Conservation (phyloP, 2,888 invertebrate species). For the Sarcophaga caerulescens region DNA sequence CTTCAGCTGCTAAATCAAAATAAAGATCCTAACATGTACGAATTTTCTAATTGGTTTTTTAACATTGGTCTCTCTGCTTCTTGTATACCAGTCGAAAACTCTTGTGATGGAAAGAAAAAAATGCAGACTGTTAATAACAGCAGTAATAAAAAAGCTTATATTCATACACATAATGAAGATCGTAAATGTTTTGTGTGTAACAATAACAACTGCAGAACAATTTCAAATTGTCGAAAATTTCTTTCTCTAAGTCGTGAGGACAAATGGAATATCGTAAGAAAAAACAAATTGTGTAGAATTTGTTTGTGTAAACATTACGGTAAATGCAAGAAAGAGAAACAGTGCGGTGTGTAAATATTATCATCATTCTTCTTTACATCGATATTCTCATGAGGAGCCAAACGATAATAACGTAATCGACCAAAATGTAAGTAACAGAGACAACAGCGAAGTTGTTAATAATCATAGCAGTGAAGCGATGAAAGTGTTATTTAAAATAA, state of each 20-base stretch:
- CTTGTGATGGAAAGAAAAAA: background rate
- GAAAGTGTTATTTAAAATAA: slow-evolving; percentile 40
- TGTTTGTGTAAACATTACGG: slow-evolving; percentile 31
- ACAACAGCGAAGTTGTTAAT: background rate
- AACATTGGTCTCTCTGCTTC: slow-evolving; percentile 19
- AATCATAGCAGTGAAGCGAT: background rate
- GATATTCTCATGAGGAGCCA: background rate
- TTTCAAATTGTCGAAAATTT: slow-evolving; percentile 36
- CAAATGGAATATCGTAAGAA: slow-evolving; percentile 35
- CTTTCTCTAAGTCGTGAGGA: slow-evolving; percentile 27
- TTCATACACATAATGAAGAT: slow-evolving; percentile 27
- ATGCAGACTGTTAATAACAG: background rate
- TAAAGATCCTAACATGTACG: slow-evolving; percentile 15
- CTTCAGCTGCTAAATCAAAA: slow-evolving; percentile 28
- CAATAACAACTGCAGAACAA: slow-evolving; percentile 20
- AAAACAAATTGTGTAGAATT: slow-evolving; percentile 33
- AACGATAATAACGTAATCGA: background rate
- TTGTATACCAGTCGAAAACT: slow-evolving; percentile 5
- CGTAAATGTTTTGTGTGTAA: slow-evolving; percentile 26
- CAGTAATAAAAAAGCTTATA: slow-evolving; percentile 18
- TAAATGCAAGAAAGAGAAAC: slow-evolving; percentile 10
- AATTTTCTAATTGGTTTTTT: background rate
- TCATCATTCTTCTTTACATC: slow-evolving; percentile 25
- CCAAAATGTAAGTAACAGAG: background rate
- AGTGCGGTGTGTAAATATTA: slow-evolving; percentile 37